Conservation (phyloP, 2,797 vertebrate genomes). For the Fistularia commersonii region DNA sequence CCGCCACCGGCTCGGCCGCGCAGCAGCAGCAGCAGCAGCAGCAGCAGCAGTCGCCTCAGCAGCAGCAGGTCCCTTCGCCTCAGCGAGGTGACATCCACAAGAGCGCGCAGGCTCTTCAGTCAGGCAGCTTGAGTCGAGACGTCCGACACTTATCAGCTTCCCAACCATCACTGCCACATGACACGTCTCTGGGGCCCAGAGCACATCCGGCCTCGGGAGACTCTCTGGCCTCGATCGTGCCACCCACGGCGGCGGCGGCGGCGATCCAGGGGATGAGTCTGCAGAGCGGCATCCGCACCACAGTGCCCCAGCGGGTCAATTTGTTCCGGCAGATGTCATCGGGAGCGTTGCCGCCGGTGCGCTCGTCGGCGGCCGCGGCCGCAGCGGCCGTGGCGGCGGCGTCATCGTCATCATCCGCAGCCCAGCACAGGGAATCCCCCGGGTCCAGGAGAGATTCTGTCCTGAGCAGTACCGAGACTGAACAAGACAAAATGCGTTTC, state of each 20-base stretch:
- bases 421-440: conserved; percentile 83
- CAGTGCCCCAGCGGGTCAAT: conserved; percentile 87
- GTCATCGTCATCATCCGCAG: conserved; percentile 66
- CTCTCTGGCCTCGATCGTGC: conserved; percentile 87
- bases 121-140: conserved; percentile 88
- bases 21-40: conserved; percentile 44
- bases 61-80: conserved; percentile 76
- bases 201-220: conserved; percentile 90
- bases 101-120: conserved; percentile 90
- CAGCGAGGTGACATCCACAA: conserved; percentile 88
- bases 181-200: conserved; percentile 83
- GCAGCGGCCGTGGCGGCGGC: conserved; percentile 60
- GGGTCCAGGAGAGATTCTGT: conserved; percentile 85
- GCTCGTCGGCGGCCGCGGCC: conserved; percentile 69
- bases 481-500: conserved; percentile 96
- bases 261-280: conserved; percentile 76
- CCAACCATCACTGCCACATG: conserved; percentile 95
- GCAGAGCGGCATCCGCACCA: conserved; percentile 79
- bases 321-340: conserved; percentile 98
- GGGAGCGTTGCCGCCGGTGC: conserved; percentile 87
- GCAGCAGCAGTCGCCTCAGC: conserved; percentile 60
- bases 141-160: conserved; percentile 94
- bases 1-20: conserved; percentile 32
- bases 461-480: conserved; percentile 91
- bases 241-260: conserved; percentile 68